These are phyloP conservation scores for Adoxophyes honmai DNA, from an alignment of 1,140 invertebrate genomes.

Conservation along the genomic window DNA sequence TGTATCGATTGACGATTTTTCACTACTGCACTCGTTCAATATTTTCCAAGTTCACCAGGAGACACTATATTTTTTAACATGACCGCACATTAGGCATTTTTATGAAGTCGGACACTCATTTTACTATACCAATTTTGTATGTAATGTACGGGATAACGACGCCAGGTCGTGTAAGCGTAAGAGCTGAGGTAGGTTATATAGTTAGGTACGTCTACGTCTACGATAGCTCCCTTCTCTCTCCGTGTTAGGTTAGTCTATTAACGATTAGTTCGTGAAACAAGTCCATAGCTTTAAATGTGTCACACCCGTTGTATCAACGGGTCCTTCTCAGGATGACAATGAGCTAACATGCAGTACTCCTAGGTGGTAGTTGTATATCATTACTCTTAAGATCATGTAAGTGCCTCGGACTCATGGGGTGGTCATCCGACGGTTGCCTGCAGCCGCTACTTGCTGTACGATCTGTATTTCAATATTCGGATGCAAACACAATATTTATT, in stretches of 20 bases:
- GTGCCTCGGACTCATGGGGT: conserved; percentile 70
- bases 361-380: conserved; percentile 70
- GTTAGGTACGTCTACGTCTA: conserved; percentile 67
- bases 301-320: conserved; percentile 74
- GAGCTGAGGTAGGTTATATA: conserved; percentile 59
- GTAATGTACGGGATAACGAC: conserved; percentile 61
- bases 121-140: conserved; percentile 68
- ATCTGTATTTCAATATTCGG: background rate
- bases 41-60: conserved; percentile 51
- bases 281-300: conserved; percentile 76
- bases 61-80: conserved; percentile 63
- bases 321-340: conserved; percentile 58
- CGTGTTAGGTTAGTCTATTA: conserved; percentile 69
- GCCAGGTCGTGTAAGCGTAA: conserved; percentile 57
- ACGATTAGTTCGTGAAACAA: conserved; percentile 70
- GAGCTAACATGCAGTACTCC: conserved; percentile 62
- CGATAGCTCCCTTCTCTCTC: conserved; percentile 66
- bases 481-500: conserved; percentile 21
- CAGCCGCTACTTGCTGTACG: conserved; percentile 23
- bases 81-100: conserved; percentile 61
- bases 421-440: conserved; percentile 42
- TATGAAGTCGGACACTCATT: conserved; percentile 61
- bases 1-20: conserved; percentile 56
- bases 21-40: conserved; percentile 68
- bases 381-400: conserved; percentile 73